Conservation (phyloP, 2,888 invertebrate genomes). For the Lasius fuliginosus region DNA sequence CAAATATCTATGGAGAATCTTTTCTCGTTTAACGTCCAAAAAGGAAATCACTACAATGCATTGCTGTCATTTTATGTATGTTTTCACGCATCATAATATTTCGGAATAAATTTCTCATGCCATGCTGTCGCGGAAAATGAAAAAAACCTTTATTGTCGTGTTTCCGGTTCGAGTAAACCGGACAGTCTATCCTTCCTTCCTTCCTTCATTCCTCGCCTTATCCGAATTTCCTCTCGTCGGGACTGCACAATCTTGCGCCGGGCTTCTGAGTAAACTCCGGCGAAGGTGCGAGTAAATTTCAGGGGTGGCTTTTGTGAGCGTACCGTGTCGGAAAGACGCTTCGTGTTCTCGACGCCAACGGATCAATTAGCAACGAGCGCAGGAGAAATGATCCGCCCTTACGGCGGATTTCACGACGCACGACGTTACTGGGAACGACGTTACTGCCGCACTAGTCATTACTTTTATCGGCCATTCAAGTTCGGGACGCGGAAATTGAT, state of each 20-base stretch:
- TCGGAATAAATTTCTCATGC: slow-evolving; percentile 18
- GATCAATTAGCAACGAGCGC: slow-evolving; percentile 68
- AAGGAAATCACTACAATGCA: not conserved
- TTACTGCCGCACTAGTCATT: slow-evolving; percentile 68
- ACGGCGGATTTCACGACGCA: slow-evolving; percentile 44
- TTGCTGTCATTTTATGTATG: not conserved
- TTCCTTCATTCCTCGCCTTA: slow-evolving; percentile 31
- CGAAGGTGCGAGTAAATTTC: slow-evolving; percentile 64
- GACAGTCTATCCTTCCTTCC: slow-evolving; percentile 14
- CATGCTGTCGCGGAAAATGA: slow-evolving; percentile 48
- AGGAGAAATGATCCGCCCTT: slow-evolving; percentile 44
- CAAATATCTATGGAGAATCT: not conserved
- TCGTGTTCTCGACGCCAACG: slow-evolving; percentile 54
- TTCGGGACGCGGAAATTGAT: slow-evolving; percentile 66
- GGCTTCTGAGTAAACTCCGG: slow-evolving; percentile 51
- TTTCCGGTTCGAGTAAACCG: slow-evolving; percentile 44
- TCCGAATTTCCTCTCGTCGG: slow-evolving; percentile 26
- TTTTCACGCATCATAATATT: slow-evolving; percentile 8
- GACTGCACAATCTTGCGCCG: slow-evolving; percentile 19
- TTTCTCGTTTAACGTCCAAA: not conserved
- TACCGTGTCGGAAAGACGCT: slow-evolving; percentile 55
- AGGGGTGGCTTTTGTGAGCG: slow-evolving; percentile 55
- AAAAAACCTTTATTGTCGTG: slow-evolving; percentile 53
- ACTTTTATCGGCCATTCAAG: slow-evolving; percentile 71
- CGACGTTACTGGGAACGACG: slow-evolving; percentile 59